These are phyloP conservation scores for Odobenus rosmarus DNA, from an alignment of 2,113 vertebrate genomes.

Conservation along the genomic window DNA sequence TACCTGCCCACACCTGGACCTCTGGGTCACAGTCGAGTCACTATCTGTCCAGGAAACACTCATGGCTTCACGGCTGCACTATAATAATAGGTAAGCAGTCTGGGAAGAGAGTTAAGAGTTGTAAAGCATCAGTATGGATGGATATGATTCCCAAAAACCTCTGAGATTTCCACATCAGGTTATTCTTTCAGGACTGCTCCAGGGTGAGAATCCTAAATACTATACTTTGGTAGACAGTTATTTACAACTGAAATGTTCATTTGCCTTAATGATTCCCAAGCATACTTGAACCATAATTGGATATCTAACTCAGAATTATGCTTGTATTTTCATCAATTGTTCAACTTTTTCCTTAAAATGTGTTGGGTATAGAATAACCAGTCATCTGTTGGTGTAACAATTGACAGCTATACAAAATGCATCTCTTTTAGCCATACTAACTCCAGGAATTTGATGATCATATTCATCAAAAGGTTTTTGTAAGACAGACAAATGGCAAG, in stretches of 20 bases:
- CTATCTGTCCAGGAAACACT: neutral
- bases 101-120: neutral
- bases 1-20: neutral
- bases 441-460: neutral
- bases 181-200: neutral
- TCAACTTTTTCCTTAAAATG: constrained; percentile 34
- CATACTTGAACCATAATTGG: neutral
- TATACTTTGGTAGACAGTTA: neutral
- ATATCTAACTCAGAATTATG: constrained; percentile 23
- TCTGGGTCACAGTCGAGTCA: neutral
- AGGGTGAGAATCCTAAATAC: neutral
- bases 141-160: neutral
- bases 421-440: neutral
- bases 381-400: constrained; percentile 18
- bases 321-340: constrained; percentile 32
- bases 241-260: constrained; percentile 12
- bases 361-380: neutral
- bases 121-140: neutral
- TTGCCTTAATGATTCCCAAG: neutral
- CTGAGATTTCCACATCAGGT: neutral
- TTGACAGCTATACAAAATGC: neutral
- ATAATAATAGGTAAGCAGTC: neutral
- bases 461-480: neutral
- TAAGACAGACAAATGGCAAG: neutral
- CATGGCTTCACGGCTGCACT: neutral